Percentiles rank a stretch among this genome's conserved stretches.
Conservation (phyloP, 92 coral and sea anemone genomes). For the Zoanthus solanderi region DNA sequence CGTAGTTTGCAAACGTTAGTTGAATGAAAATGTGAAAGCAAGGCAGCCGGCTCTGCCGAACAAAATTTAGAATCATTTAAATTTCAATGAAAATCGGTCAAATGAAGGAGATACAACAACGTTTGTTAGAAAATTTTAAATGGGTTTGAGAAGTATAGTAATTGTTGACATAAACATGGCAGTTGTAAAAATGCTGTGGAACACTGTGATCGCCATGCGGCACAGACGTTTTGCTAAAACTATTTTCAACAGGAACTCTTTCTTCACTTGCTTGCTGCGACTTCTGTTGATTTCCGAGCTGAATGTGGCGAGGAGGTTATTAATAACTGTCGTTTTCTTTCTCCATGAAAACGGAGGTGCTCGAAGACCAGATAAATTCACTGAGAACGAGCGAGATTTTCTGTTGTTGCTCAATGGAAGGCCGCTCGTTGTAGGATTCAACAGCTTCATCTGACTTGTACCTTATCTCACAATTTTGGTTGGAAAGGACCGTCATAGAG, state of each 20-base stretch:
- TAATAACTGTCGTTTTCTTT: not conserved
- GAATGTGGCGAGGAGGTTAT: not conserved
- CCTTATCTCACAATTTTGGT: not conserved
- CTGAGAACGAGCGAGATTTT: not conserved
- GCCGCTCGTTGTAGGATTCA: conserved; percentile 66
- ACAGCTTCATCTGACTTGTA: conserved; percentile 48
- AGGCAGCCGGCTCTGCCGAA: not conserved
- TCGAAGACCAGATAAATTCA: conserved; percentile 36
- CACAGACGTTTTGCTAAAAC: conserved; percentile 28
- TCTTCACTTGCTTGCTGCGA: not conserved
- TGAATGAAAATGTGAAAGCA: too few relatives aligned
- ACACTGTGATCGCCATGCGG: conserved; percentile 28
- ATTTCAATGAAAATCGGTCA: too few relatives aligned
- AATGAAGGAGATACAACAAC: not conserved
- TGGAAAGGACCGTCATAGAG: conserved; percentile 52
- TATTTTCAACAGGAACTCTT: conserved; percentile 25
- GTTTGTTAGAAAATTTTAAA: conserved; percentile 4
- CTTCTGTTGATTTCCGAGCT: not conserved
- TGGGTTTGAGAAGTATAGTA: conserved; percentile 3
- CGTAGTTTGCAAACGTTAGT: too few relatives aligned
- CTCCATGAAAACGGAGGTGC: not conserved
- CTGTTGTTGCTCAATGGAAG: conserved; percentile 1
- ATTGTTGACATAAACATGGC: conserved; percentile 31
- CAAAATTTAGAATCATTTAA: not conserved
- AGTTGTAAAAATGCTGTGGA: not conserved